These are phyloP conservation scores for Diadegma fenestrale DNA, from an alignment of 2,888 invertebrate genomes.

Conservation along the genomic window DNA sequence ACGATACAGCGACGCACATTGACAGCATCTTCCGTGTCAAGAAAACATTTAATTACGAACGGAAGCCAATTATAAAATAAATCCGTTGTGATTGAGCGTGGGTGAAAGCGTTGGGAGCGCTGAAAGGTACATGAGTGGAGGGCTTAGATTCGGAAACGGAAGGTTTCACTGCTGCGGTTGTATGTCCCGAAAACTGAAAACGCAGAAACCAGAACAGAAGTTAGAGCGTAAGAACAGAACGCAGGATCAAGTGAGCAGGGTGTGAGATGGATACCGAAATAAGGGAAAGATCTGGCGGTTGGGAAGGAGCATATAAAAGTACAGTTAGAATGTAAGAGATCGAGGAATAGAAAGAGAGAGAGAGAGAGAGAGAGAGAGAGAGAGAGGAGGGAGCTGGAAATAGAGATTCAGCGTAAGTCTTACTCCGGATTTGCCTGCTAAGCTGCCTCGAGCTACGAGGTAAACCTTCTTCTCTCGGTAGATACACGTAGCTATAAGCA, in stretches of 20 bases:
- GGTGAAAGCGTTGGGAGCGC: slow-evolving; percentile 45
- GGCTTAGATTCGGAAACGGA: slow-evolving; percentile 54
- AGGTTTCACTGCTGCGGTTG: slow-evolving; percentile 35
- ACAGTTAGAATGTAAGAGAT: slow-evolving; percentile 18
- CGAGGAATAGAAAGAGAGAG: slow-evolving; percentile 75
- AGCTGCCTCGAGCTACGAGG: slow-evolving; percentile 76
- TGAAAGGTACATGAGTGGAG: slow-evolving; percentile 48
- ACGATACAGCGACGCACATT: not conserved
- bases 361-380: slow-evolving; percentile 47
- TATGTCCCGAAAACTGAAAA: slow-evolving; percentile 49
- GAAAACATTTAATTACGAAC: slow-evolving; percentile 74
- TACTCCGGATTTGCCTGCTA: slow-evolving; percentile 82
- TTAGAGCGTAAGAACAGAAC: slow-evolving; percentile 44
- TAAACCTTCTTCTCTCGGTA: slow-evolving; percentile 65
- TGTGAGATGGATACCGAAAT: not conserved
- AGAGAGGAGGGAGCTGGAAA: slow-evolving; percentile 74
- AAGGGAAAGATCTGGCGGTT: slow-evolving; percentile 22
- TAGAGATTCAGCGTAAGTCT: slow-evolving; percentile 79
- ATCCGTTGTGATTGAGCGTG: slow-evolving; percentile 79
- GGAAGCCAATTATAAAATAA: slow-evolving; percentile 82
- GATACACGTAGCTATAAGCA: slow-evolving; percentile 31
- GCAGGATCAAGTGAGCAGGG: slow-evolving; percentile 47
- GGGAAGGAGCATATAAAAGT: slow-evolving; percentile 27
- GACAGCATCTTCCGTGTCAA: not conserved
- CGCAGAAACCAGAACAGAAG: slow-evolving; percentile 48